Percentiles rank a stretch among this genome's conserved stretches.
Conservation (phyloP, 2,888 invertebrate species). For the Lumbricus terrestris region DNA sequence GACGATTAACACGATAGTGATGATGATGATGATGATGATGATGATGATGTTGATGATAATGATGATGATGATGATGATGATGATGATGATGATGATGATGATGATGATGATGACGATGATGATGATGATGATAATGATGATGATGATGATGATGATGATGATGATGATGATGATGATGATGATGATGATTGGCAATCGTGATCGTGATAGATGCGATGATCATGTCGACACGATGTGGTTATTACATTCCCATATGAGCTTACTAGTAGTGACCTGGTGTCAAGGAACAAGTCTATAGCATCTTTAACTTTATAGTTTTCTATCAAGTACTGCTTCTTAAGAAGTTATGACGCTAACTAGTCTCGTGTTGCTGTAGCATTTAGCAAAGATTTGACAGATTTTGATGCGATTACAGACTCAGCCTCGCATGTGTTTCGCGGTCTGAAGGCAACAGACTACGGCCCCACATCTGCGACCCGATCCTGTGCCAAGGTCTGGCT, state of each 20-base stretch:
- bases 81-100: too few species aligned
- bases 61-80: too few species aligned
- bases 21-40: too few species aligned
- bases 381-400: background rate
- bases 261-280: background rate
- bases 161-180: too few species aligned
- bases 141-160: too few species aligned
- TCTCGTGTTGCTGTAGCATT: background rate
- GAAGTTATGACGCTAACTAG: too few species aligned
- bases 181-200: too few species aligned
- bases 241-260: too few species aligned
- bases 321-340: background rate
- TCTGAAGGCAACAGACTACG: conserved; percentile 21
- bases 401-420: background rate
- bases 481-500: conserved; percentile 30
- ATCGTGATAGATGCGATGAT: background rate
- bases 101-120: background rate
- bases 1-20: too few species aligned
- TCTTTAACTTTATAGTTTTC: background rate
- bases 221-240: too few species aligned
- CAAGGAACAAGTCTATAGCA: background rate
- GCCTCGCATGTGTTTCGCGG: background rate
- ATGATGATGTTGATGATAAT: too few species aligned
- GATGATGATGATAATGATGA: too few species aligned
- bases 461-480: conserved; percentile 26